A percentile compares a stretch with the other conserved stretches of the same genome.
phyloP scores from a whole-genome alignment of 1,140 invertebrate genomes.

The Drosophila subpulchrella region DNA sequence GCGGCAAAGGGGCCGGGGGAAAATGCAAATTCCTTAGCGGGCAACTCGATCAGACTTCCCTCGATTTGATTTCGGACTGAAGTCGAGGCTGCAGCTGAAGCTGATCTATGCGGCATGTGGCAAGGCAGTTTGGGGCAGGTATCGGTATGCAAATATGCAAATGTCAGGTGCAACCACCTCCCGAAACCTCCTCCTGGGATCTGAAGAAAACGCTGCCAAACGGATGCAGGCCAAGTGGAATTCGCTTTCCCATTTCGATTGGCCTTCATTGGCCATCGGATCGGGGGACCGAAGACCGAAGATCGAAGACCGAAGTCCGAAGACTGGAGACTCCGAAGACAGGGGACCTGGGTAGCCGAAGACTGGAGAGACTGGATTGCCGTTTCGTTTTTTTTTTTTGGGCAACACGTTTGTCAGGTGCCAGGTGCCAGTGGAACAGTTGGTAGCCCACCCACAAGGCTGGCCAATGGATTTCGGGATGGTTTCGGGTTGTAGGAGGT shows the following conservation, averaged over 20 bases:
- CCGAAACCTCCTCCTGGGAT: not conserved
- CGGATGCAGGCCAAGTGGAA: slow-evolving; percentile 61
- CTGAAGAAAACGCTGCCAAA: slow-evolving; percentile 3
- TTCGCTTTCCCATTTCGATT: slow-evolving; percentile 71
- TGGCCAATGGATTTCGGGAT: not conserved
- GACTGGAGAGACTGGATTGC: slow-evolving; percentile 40
- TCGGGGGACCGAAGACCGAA: not conserved
- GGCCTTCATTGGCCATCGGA: slow-evolving; percentile 20
- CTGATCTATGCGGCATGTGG: slow-evolving; percentile 30
- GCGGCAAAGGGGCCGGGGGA: not conserved
- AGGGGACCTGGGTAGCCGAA: no score
- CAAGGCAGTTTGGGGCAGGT: slow-evolving; percentile 40
- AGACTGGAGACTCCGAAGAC: not conserved
- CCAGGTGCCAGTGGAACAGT: slow-evolving; percentile 40
- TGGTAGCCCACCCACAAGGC: slow-evolving; percentile 38
- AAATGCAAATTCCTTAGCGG: slow-evolving; percentile 39
- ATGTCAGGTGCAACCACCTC: slow-evolving; percentile 7
- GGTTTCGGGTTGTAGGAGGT: not conserved
- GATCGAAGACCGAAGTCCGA: not conserved
- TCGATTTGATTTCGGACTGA: slow-evolving; percentile 4
- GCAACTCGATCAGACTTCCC: slow-evolving; percentile 1
- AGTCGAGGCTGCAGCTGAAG: not conserved
- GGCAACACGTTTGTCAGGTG: slow-evolving; percentile 66
- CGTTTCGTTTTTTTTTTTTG: slow-evolving; percentile 81
- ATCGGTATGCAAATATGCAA: slow-evolving; percentile 57